Evolutionary conservation across 2,113 vertebrate species (phyloP).

Genomic region (Tautogolabrus adspersus): DNA sequence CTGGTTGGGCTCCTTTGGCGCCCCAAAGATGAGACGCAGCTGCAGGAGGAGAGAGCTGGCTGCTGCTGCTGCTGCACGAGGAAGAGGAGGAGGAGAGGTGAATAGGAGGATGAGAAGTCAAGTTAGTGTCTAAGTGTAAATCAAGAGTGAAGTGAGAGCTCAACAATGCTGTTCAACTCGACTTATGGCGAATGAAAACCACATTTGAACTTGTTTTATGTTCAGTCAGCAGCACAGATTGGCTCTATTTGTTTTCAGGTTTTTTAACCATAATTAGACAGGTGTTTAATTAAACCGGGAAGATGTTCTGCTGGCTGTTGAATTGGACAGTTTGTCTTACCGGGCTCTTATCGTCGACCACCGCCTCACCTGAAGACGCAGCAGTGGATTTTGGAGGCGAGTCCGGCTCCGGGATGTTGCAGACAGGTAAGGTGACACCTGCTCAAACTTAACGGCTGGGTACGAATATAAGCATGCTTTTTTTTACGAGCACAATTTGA

Average conservation of each 20-base stretch:
- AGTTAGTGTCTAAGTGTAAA: neutral
- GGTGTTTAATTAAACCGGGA: neutral
- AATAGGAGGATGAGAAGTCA: conserved; percentile 35
- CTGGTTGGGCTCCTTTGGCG: neutral
- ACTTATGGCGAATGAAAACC: neutral
- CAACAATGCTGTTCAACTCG: neutral
- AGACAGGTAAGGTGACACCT: conserved; percentile 65
- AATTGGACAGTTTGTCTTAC: conserved; percentile 60
- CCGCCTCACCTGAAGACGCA: conserved; percentile 30
- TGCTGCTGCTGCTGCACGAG: conserved; percentile 3
- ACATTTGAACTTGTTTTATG: neutral
- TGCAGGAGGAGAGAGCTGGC: conserved; percentile 40
- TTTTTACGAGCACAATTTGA: neutral
- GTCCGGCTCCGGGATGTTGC: conserved; percentile 79
- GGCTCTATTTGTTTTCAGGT: neutral
- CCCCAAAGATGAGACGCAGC: conserved; percentile 35
- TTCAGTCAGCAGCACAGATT: no score
- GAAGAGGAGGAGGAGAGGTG: conserved; percentile 39
- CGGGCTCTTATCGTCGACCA: conserved; percentile 14
- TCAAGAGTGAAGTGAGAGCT: neutral
- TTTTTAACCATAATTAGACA: neutral
- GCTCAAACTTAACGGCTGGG: neutral
- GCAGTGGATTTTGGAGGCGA: conserved; percentile 61
- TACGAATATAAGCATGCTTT: neutral
- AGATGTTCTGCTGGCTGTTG: conserved; percentile 51